These are phyloP conservation scores for Galaxea fascicularis DNA, from an alignment of 92 coral and sea anemone genomes.

Conservation along the genomic window DNA sequence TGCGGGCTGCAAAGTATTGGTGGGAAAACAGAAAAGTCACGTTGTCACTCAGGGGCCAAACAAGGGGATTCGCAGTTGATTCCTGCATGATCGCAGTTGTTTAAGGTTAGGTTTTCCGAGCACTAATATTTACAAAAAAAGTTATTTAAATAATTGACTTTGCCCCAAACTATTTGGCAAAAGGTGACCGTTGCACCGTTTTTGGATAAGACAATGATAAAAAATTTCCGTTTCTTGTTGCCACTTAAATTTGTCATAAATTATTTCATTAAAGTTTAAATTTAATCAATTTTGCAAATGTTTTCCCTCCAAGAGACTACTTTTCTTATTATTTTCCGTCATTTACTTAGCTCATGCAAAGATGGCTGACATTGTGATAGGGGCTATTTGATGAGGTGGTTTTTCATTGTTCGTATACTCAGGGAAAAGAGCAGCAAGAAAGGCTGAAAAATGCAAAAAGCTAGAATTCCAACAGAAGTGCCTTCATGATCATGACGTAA, in stretches of 20 bases:
- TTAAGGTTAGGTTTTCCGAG: no score
- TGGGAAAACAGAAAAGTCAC: no score
- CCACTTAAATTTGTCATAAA: background rate
- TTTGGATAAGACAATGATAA: background rate
- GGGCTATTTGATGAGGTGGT: background rate
- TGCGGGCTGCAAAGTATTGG: no score
- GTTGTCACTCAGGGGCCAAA: no score
- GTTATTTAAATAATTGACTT: background rate
- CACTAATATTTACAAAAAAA: no score
- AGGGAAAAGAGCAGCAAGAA: constrained; percentile 27
- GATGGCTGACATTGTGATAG: background rate
- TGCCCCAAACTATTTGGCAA: background rate
- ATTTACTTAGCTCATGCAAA: background rate
- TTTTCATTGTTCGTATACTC: background rate
- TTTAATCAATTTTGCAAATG: background rate
- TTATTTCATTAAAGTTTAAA: background rate
- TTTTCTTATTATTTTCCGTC: background rate
- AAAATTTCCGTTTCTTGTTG: background rate
- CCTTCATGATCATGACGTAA: constrained; percentile 25
- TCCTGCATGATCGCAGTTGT: no score
- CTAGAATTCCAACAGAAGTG: constrained; percentile 34
- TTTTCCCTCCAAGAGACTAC: background rate
- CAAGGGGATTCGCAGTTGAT: no score
- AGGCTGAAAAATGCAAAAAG: constrained; percentile 9
- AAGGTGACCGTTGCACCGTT: constrained; percentile 14